A percentile compares a stretch with the other conserved stretches of the same genome.
These are phyloP conservation scores for Aphis gossypii DNA, from an alignment of 1,140 invertebrate species.

Conservation along the genomic window DNA sequence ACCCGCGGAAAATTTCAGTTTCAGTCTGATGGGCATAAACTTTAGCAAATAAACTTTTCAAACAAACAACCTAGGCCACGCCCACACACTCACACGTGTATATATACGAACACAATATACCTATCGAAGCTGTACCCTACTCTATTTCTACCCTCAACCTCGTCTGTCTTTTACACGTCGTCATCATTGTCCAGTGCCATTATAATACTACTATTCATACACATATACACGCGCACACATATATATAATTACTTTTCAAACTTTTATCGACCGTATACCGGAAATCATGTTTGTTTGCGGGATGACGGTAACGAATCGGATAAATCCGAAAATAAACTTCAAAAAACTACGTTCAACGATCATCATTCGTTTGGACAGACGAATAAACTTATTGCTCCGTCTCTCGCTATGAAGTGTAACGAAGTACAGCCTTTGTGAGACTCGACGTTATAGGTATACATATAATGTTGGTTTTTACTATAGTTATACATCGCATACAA, in stretches of 20 bases:
- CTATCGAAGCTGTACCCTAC: background rate
- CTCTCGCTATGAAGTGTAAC: too few species aligned
- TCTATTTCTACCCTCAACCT: background rate
- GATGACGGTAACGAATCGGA: background rate
- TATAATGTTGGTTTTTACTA: background rate
- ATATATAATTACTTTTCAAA: background rate
- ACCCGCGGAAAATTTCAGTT: background rate
- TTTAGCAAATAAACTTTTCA: background rate
- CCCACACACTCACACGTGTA: background rate
- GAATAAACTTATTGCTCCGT: background rate
- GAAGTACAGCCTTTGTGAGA: background rate
- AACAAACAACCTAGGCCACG: background rate
- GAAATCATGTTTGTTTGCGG: background rate
- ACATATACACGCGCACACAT: background rate
- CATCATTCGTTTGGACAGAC: background rate
- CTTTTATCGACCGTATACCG: background rate
- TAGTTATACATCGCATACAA: background rate
- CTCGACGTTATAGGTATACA: background rate
- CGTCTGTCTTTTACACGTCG: background rate
- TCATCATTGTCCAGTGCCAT: background rate
- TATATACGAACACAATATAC: background rate
- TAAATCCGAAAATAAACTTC: conserved; percentile 10
- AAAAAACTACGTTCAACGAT: background rate
- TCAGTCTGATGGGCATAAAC: background rate
- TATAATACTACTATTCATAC: background rate